phyloP scores from a whole-genome alignment of 2,797 vertebrate species.

The Semotilus atromaculatus region DNA sequence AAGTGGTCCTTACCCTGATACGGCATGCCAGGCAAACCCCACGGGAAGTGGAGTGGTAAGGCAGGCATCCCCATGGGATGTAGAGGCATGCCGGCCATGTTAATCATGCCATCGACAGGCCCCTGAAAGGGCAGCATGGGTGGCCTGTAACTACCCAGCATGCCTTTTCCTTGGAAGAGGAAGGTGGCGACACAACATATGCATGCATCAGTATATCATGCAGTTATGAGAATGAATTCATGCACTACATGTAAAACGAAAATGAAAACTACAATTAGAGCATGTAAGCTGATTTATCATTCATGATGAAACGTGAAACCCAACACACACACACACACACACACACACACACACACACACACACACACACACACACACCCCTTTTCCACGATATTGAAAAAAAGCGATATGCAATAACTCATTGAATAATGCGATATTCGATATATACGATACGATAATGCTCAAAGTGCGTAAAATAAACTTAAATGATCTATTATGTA shows the following conservation, averaged over 20 bases:
- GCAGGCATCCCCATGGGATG: slow-evolving; percentile 91
- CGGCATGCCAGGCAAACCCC: slow-evolving; percentile 88
- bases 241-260: slow-evolving; percentile 52
- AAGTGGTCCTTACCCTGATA: slow-evolving; percentile 89
- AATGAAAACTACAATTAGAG: slow-evolving; percentile 1
- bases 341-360: not conserved
- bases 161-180: slow-evolving; percentile 80
- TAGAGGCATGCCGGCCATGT: slow-evolving; percentile 91
- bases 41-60: slow-evolving; percentile 86
- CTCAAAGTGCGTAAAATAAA: no score
- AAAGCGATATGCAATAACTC: no score
- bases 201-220: slow-evolving; percentile 95
- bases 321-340: not conserved
- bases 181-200: slow-evolving; percentile 87
- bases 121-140: slow-evolving; percentile 88
- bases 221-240: slow-evolving; percentile 71
- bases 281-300: not conserved
- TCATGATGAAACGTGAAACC: not conserved
- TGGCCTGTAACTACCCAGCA: slow-evolving; percentile 90
- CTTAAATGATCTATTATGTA: no score
- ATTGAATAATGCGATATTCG: no score
- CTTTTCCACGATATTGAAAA: no score
- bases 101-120: slow-evolving; percentile 92
- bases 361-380: not conserved
- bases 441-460: no score